Base-by-base conservation (phyloP, 92 coral and sea anemone species). In the Porites rus region DNA sequence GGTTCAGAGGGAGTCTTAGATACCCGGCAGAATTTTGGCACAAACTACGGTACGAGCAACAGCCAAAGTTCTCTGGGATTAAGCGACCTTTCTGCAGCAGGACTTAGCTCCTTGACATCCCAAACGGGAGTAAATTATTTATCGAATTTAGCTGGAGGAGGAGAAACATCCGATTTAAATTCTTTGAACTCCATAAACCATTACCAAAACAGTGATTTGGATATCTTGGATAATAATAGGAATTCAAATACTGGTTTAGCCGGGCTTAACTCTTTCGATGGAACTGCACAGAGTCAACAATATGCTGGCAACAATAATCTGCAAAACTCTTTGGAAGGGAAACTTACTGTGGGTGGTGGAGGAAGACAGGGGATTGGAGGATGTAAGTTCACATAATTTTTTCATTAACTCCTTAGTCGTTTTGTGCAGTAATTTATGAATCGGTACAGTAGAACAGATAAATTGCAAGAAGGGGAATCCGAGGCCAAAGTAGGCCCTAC, bases 1-100 rank as follows among this genome's bases (percentile, higher is more conserved):
- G 93, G 78, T 50, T 65, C 86, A 1, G 80, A 73, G 66, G 92
- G 80, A n/a, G 77, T 69, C 20, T 70, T 91, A 21, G 88, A 78
- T 67, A 50, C 84, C 19, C 71, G 91, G 28, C 91, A 86, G 75
- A 91, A 20, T 46, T 88, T 91, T 77, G 93, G 91, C 5, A 76
- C 81, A 51, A 80, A 69, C 58, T 84, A 85, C 11, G 93, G 85
- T 52, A 65, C 84, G 17, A n/a, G 87, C 28, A 83, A 83, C 12
- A 20, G 80, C 12, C 87, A 83, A 63, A 64, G 80, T 14, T 31
- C 59, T 58, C 14, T 80, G 19, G 28, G 72, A 25, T 24, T 83
- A 51, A 75, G 73, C n/a, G 80, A 83, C 17, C 65, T 83, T 11
- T 60, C 87, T 1, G 65, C 65, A 6, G 65, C 76, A 2, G 80